These are phyloP conservation scores for Neotoma lepida DNA, from an alignment of 2,113 vertebrate species.

Conservation along the genomic window DNA sequence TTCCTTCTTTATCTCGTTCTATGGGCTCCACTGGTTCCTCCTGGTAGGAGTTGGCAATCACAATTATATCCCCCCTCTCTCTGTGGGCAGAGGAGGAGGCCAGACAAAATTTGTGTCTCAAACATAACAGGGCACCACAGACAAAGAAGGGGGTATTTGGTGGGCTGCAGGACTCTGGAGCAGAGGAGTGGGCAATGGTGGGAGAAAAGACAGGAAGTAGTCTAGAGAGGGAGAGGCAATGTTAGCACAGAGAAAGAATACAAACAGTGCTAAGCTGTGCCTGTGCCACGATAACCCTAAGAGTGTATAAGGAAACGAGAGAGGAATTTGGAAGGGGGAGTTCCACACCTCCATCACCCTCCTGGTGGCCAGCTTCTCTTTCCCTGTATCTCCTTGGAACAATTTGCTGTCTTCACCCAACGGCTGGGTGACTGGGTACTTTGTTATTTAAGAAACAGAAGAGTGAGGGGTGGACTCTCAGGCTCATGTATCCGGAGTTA, in stretches of 20 bases:
- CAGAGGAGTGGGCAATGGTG: too few species aligned
- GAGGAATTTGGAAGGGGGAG: neutral
- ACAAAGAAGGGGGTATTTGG: neutral
- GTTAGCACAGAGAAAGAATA: neutral
- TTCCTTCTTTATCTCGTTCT: neutral
- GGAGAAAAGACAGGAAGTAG: neutral
- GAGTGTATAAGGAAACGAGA: neutral
- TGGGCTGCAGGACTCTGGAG: neutral
- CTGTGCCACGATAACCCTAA: neutral
- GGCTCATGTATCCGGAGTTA: accelerated
- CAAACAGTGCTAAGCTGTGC: neutral
- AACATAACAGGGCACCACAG: neutral
- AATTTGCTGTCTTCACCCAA: neutral
- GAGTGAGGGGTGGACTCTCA: neutral
- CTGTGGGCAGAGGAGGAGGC: accelerated
- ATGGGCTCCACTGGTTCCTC: neutral
- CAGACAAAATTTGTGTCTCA: neutral
- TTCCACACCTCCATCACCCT: neutral
- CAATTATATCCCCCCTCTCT: neutral
- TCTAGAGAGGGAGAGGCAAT: neutral
- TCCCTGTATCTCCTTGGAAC: neutral
- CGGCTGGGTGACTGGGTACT: neutral
- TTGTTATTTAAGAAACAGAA: neutral
- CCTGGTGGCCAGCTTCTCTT: accelerated
- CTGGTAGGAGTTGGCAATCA: neutral